Base-by-base conservation (phyloP, 2,888 invertebrate genomes). In the Nebria salina region DNA sequence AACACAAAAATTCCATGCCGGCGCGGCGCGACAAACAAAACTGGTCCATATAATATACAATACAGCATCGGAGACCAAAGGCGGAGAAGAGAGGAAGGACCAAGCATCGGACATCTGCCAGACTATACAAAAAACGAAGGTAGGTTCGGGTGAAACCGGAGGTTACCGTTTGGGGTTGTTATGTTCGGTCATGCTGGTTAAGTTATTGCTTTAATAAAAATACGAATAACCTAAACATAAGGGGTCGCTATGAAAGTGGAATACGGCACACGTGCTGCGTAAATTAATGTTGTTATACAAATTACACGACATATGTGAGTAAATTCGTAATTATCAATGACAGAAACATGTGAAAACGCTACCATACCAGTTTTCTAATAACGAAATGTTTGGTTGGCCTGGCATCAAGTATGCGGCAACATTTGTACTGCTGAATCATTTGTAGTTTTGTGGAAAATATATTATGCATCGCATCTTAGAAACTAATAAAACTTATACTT, bases 51-150 rank as follows among this genome's bases (percentile, higher is more conserved):
- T 34, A 70, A 70, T 70, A 34, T 34, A 70, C 70, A 70, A 34
- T 34, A 70, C 70, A 66, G 8, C 66, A 26, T 11, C 25, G 4
- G 70, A 25, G 34, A 34, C 70, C 0, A 66, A 8, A 66, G 70
- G 26, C 25, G 25, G 11, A 66, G 66, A 11, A 70, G 70, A 6
- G 11, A 8, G 70, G 11, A 26, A 25, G 26, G 70, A 26, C 8
- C 26, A 70, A 70, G 70, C 34, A 70, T n/a, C 43, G 26, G 34
- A 72, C 78, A 78, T 72, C 78, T 78, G 78, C 78, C 78, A 78
- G 41, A 78, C 54, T 8, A 54, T 54, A 54, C 78, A 78, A 78
- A 78, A 79, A 25, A 68, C 75, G 75, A 75, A 72, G 73, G 13
- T 25, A 15, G 11, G 42, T 42, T 79, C 79, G 75, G 75, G 75